Evolutionary conservation across 2,888 invertebrate genomes (phyloP).

Genomic region (Chironomus tentans): DNA sequence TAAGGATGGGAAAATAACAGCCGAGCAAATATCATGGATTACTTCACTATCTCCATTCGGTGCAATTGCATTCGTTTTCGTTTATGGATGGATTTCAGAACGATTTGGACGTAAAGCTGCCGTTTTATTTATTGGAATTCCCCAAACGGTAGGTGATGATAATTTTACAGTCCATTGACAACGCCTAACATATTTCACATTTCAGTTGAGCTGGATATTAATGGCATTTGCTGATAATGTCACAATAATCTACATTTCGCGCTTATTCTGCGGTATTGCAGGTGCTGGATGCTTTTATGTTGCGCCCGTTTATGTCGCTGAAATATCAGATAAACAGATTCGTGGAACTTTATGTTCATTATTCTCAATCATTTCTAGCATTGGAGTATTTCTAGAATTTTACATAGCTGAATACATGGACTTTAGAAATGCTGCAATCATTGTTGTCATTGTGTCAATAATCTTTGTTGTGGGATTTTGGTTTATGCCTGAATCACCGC

Average conservation of each 20-base stretch:
- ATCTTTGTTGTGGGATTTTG: conserved; percentile 55
- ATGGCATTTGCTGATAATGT: conserved; percentile 11
- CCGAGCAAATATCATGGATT: conserved; percentile 18
- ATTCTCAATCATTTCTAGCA: conserved; percentile 18
- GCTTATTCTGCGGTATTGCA: conserved; percentile 17
- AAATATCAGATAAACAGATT: conserved; percentile 20
- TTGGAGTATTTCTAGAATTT: conserved; percentile 16
- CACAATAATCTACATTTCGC: conserved; percentile 12
- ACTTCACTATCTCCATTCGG: conserved; percentile 4
- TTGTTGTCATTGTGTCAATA: conserved; percentile 49
- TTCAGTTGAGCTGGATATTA: conserved; percentile 18
- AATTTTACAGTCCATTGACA: not conserved
- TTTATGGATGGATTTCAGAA: conserved; percentile 19
- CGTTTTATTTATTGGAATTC: conserved; percentile 13
- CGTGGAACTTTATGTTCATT: conserved; percentile 10
- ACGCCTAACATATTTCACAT: no score
- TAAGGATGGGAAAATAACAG: not conserved
- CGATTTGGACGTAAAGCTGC: conserved; percentile 17
- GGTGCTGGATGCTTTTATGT: conserved; percentile 15
- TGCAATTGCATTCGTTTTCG: not conserved
- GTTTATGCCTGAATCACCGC: conserved; percentile 74
- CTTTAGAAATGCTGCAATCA: not conserved
- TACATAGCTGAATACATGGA: conserved; percentile 13
- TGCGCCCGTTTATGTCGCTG: conserved; percentile 24
- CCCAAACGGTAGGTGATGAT: conserved; percentile 7